Percentiles rank a stretch among this genome's conserved stretches.
Evolutionary conservation across 2,888 invertebrate species (phyloP).

Genomic region (Pyrgus malvae): DNA sequence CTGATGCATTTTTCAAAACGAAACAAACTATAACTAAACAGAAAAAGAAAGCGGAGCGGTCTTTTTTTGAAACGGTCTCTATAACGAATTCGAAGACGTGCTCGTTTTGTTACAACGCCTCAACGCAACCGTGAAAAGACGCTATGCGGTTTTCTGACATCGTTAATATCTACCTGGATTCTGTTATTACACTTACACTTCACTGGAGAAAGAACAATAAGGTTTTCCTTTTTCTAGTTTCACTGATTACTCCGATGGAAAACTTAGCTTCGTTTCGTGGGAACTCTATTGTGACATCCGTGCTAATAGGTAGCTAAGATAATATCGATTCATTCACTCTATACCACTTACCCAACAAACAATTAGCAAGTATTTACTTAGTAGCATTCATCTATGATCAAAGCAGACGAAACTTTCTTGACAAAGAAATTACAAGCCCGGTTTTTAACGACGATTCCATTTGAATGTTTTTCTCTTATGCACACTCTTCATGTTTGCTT

Average conservation of each 20-base stretch:
- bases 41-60: conserved; percentile 41
- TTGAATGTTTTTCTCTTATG: no score
- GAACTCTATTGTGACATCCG: conserved; percentile 25
- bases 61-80: conserved; percentile 28
- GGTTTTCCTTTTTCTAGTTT: conserved; percentile 35
- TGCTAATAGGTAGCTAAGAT: conserved; percentile 4
- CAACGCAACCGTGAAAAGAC: conserved; percentile 9
- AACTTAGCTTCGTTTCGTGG: conserved; percentile 31
- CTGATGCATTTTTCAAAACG: conserved; percentile 36
- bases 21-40: conserved; percentile 24
- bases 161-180: background rate
- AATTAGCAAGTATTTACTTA: background rate
- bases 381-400: background rate
- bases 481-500: no score
- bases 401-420: background rate
- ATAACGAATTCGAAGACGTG: conserved; percentile 30
- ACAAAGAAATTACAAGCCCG: no score
- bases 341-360: background rate
- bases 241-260: conserved; percentile 32
- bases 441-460: no score
- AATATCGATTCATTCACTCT: conserved; percentile 12
- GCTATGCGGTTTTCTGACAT: conserved; percentile 5
- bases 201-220: conserved; percentile 25
- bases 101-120: conserved; percentile 16
- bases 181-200: conserved; percentile 20